A percentile compares a stretch with the other conserved stretches of the same genome.
These are phyloP conservation scores for Oceanodroma tethys DNA, from an alignment of 2,113 vertebrate genomes.

Conservation along the genomic window DNA sequence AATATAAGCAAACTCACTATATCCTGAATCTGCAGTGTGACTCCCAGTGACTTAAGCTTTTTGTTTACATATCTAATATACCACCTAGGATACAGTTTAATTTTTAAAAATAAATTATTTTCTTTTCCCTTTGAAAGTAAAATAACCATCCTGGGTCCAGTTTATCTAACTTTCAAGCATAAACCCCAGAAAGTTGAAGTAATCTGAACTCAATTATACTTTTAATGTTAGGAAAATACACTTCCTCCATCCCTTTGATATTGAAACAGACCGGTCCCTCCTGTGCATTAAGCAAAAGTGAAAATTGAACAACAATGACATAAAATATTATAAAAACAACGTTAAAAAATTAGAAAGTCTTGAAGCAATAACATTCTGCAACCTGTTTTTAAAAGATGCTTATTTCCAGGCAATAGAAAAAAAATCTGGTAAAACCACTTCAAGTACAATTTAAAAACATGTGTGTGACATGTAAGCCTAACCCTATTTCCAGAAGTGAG, in stretches of 20 bases:
- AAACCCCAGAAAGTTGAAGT: not conserved
- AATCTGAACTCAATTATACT: not conserved
- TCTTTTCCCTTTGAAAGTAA: not conserved
- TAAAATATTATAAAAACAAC: not conserved
- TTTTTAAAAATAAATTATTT: not conserved
- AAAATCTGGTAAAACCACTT: not conserved
- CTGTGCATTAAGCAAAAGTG: not conserved
- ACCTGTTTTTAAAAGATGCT: not conserved
- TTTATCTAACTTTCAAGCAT: not conserved
- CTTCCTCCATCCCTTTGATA: not conserved
- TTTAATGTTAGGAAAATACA: not conserved
- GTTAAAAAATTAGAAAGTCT: not conserved
- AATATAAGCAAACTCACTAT: not conserved
- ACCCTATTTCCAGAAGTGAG: not conserved
- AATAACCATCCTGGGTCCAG: not conserved
- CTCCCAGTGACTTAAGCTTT: not conserved
- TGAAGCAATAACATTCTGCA: not conserved
- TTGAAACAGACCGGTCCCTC: not conserved
- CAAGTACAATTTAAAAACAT: not conserved
- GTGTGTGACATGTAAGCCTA: not conserved
- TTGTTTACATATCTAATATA: not conserved
- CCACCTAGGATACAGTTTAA: not conserved
- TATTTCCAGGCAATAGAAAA: not conserved
- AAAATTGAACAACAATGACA: not conserved
- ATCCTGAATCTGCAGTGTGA: not conserved